Base-by-base conservation (phyloP, 2,797 vertebrate genomes). In the Bucorvus abyssinicus region DNA sequence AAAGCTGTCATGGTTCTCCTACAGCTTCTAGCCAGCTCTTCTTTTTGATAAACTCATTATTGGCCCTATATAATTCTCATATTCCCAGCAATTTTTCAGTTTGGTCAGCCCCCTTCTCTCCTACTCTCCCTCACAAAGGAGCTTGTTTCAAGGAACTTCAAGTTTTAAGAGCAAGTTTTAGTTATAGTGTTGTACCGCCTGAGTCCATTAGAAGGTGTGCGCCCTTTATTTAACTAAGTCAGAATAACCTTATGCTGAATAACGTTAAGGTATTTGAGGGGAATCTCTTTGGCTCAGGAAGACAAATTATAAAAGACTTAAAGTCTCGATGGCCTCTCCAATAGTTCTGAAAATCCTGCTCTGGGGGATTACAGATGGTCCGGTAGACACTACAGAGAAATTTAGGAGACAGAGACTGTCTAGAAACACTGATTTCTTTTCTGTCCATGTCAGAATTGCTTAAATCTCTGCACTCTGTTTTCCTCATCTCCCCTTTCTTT, bases 21-120 rank as follows among this genome's bases (percentile, higher is more conserved):
- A 96, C 95, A 91, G 81, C 88, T 95, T 90, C 92, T 88, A 96
- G 84, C 83, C 93, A 96, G 74, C 80, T 90, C 89, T 95, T 95
- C 82, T 64, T 88, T 93, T 74, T 93, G 87, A 94, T 90, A 94
- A 93, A 91, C 68, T 91, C 61, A 71, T 90, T 93, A 93, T 79
- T 93, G 56, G 60, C 61, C 83, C 90, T 87, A 81, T 76, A 69
- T 89, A 94, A 90, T 82, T 90, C 64, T 92, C 77, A 53, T 53
- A 70, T 95, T 92, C 63, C 23, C 68, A 79, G 67, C 26, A 94
- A 47, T 93, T 92, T 90, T 92, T 94, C 47, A 1, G 52, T 91
- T 89, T 95, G 34, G 19, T 95, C 86, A 94, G 47, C 74, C 52
- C 57, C 68, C 59, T 91, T 95, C 63, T 94, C 70, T 91, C 89